These are phyloP conservation scores for Heliconius eleuchia DNA, from an alignment of 1,140 invertebrate genomes.

Conservation along the genomic window DNA sequence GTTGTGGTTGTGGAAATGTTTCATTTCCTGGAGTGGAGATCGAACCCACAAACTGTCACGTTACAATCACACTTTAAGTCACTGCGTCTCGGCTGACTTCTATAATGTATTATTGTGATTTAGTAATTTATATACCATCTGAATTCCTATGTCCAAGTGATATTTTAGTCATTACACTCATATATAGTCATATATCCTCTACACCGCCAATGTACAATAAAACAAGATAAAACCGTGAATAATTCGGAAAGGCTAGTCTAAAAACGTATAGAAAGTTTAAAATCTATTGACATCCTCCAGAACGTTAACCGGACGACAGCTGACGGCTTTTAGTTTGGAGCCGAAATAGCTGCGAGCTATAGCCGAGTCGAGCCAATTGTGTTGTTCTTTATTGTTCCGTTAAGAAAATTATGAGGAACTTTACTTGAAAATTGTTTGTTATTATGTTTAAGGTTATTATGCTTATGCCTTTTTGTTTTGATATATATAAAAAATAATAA, in stretches of 20 bases:
- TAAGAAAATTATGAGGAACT: not conserved
- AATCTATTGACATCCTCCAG: constrained; percentile 29
- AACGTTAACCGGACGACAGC: constrained; percentile 28
- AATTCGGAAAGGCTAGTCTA: constrained; percentile 9
- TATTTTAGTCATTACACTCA: no score
- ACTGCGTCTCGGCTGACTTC: no score
- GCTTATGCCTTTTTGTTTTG: no score
- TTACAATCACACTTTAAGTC: no score
- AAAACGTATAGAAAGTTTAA: constrained; percentile 35
- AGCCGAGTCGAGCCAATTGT: not conserved
- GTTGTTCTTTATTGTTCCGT: not conserved
- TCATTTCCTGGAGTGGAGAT: no score
- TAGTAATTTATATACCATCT: no score
- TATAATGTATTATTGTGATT: no score
- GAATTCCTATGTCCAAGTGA: no score
- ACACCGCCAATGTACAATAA: not conserved
- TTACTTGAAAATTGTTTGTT: not conserved
- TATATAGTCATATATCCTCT: no score
- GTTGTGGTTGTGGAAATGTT: no score
- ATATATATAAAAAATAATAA: no score
- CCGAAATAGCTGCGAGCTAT: constrained; percentile 22
- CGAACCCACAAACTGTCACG: no score
- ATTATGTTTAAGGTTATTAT: not conserved
- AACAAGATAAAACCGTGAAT: not conserved
- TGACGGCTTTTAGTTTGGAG: constrained; percentile 26